These are phyloP conservation scores for Bradypodion pumilum DNA, from an alignment of 2,797 vertebrate species.

Conservation along the genomic window DNA sequence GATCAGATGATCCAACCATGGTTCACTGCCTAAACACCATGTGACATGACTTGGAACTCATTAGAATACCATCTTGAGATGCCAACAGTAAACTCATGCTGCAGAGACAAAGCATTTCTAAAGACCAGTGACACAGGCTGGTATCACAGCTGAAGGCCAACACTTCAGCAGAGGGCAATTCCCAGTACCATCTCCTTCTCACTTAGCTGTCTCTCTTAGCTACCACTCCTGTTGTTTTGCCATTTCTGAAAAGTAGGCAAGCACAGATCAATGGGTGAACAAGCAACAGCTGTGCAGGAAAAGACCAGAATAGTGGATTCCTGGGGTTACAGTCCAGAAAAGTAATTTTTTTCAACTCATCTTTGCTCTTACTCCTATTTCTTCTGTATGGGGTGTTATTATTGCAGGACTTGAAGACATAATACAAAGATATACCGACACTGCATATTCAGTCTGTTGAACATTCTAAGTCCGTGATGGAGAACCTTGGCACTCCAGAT, in stretches of 20 bases:
- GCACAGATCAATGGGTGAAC: background rate
- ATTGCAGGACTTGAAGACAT: too few relatives aligned
- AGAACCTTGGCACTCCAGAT: too few relatives aligned
- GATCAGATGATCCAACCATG: constrained; percentile 31
- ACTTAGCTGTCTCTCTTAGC: background rate
- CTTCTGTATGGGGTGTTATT: too few relatives aligned
- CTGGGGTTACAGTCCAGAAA: background rate
- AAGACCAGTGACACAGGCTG: background rate
- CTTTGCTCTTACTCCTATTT: too few relatives aligned
- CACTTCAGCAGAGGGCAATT: background rate
- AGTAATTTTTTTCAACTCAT: background rate
- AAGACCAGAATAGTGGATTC: background rate
- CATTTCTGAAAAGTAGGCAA: background rate
- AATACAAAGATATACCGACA: too few relatives aligned
- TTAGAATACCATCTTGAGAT: background rate
- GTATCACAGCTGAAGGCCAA: background rate
- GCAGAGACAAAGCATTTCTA: background rate
- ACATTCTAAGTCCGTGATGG: too few relatives aligned
- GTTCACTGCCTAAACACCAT: constrained; percentile 9
- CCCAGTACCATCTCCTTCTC: too few relatives aligned
- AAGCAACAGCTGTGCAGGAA: too few relatives aligned
- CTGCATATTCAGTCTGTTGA: too few relatives aligned
- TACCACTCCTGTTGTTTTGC: background rate
- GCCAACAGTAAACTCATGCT: background rate
- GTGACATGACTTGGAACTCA: background rate